Percentiles rank a stretch among this genome's conserved stretches.
Evolutionary conservation across 2,888 invertebrate genomes (phyloP).

Genomic region (Trissolcus brochymenae): DNA sequence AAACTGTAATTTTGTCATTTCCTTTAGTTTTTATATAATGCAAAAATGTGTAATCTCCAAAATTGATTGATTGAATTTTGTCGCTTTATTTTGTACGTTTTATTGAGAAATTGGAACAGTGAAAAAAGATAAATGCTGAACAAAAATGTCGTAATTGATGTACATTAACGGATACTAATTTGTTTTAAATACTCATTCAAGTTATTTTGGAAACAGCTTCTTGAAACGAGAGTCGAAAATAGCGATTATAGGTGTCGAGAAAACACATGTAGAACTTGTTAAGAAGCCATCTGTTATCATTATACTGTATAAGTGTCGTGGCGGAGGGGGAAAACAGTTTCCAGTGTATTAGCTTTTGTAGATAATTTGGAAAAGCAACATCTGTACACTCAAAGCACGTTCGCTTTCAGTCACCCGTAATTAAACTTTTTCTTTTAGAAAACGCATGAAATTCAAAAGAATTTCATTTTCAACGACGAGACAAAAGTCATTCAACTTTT

Average conservation of each 20-base stretch:
- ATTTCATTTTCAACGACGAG: neutral
- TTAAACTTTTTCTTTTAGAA: too few relatives aligned
- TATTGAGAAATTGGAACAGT: neutral
- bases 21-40: too few relatives aligned
- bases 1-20: neutral
- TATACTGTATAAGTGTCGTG: conserved; percentile 25
- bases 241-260: conserved; percentile 9
- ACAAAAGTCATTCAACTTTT: neutral
- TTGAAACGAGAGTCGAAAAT: neutral
- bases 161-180: too few relatives aligned
- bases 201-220: too few relatives aligned
- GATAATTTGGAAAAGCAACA: conserved; percentile 47
- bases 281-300: conserved; percentile 50
- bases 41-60: too few relatives aligned
- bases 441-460: too few relatives aligned
- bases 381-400: conserved; percentile 20
- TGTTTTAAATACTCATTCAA: too few relatives aligned
- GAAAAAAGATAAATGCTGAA: too few relatives aligned
- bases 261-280: conserved; percentile 44
- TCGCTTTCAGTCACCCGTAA: conserved; percentile 9
- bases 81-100: too few relatives aligned
- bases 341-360: conserved; percentile 28
- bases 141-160: too few relatives aligned
- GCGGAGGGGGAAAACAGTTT: conserved; percentile 26
- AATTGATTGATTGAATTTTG: too few relatives aligned